Percentiles rank a stretch among this genome's conserved stretches.
These are phyloP conservation scores for Stictonetta naevosa DNA, from an alignment of 2,113 vertebrate species.

Conservation along the genomic window DNA sequence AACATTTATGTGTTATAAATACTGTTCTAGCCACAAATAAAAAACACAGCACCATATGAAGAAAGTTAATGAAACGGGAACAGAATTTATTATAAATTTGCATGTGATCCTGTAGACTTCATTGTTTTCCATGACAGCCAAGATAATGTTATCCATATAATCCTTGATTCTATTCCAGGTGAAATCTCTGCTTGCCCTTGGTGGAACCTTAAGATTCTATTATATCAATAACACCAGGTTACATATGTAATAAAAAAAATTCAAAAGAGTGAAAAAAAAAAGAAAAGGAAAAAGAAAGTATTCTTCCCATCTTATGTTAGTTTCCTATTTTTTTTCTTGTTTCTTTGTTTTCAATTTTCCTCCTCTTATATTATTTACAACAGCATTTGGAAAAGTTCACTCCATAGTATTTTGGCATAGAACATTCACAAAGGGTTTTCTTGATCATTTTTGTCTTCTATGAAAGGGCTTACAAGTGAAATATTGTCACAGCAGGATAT, in stretches of 20 bases:
- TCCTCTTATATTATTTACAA: background rate
- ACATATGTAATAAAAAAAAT: background rate
- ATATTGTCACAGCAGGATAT: background rate
- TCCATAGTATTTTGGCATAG: background rate
- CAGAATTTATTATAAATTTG: background rate
- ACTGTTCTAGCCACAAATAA: background rate
- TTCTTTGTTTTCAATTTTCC: background rate
- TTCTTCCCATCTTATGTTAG: background rate
- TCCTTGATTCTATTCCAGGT: background rate
- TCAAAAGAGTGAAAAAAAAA: background rate
- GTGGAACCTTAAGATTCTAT: background rate
- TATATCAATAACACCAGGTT: background rate
- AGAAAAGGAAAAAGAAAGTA: background rate
- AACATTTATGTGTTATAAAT: background rate
- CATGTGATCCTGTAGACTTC: background rate
- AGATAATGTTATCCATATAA: background rate
- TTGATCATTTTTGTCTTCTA: background rate
- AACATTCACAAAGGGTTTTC: background rate
- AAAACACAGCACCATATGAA: background rate
- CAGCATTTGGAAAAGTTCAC: background rate
- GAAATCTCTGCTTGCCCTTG: background rate
- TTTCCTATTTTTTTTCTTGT: background rate
- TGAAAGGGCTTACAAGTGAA: background rate
- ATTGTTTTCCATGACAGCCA: background rate
- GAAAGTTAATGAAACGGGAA: background rate